These are phyloP conservation scores for Willowsia nigromaculata DNA, from an alignment of 2,888 invertebrate species.

Conservation along the genomic window DNA sequence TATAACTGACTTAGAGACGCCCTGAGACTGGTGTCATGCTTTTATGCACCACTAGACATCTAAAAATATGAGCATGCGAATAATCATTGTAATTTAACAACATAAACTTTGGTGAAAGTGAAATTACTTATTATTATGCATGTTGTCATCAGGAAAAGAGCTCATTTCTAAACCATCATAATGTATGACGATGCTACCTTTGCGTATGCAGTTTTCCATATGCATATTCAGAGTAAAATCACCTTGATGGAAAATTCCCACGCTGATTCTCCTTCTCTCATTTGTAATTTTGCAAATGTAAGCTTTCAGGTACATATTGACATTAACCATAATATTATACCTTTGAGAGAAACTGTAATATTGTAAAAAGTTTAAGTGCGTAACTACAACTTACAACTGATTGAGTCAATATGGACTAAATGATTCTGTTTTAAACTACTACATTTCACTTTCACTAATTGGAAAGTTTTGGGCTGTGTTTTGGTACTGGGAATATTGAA, in stretches of 20 bases:
- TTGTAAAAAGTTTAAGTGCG: no score
- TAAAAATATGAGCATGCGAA: not conserved
- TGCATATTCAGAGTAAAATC: not conserved
- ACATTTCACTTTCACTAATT: conserved; percentile 15
- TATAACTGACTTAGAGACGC: no score
- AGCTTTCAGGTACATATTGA: no score
- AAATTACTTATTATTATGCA: not conserved
- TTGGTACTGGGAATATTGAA: not conserved
- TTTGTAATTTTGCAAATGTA: not conserved
- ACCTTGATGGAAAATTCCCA: not conserved
- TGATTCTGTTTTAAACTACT: not conserved
- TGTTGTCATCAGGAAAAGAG: not conserved
- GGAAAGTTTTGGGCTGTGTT: not conserved
- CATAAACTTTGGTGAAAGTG: not conserved
- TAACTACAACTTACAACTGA: no score
- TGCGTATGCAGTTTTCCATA: no score
- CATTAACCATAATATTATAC: no score
- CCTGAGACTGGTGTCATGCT: no score
- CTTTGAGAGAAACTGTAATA: no score
- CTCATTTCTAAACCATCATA: no score
- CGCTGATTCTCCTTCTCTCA: not conserved
- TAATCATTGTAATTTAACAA: not conserved
- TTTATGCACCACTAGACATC: no score
- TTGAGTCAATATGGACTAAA: no score
- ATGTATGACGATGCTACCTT: no score